Conservation (phyloP, 2,113 vertebrate genomes). For the Caloenas nicobarica region DNA sequence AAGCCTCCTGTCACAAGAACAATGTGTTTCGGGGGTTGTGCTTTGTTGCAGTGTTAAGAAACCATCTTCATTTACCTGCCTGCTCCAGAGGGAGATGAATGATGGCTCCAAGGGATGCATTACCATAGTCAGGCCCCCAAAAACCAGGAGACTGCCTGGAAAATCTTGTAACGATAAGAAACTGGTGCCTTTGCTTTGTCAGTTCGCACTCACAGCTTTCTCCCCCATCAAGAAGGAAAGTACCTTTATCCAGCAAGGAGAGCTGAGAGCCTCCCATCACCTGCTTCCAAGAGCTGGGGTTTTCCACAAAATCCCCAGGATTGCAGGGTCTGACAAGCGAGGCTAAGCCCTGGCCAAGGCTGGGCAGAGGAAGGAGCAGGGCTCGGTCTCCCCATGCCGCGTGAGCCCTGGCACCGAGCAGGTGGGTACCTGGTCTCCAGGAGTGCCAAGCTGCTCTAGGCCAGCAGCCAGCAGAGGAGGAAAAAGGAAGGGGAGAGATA, state of each 20-base stretch:
- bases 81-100: not conserved
- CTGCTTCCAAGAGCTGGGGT: not conserved
- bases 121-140: not conserved
- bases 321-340: not conserved
- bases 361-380: not conserved
- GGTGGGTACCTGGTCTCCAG: not conserved
- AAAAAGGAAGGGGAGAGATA: slow-evolving; percentile 52
- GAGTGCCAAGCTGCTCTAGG: not conserved
- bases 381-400: fast-evolving
- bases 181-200: not conserved
- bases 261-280: not conserved
- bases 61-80: not conserved
- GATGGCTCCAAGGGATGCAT: not conserved
- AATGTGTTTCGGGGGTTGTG: fast-evolving
- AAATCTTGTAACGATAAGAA: not conserved
- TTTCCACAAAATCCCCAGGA: not conserved
- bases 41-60: not conserved
- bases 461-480: slow-evolving; percentile 42
- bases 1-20: not conserved
- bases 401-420: not conserved
- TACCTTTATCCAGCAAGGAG: not conserved
- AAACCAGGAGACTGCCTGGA: not conserved
- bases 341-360: not conserved
- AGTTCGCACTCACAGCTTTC: not conserved
- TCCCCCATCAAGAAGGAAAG: not conserved